phyloP scores from a whole-genome alignment of 2,888 invertebrate species.

The Hypercompe scribonia region DNA sequence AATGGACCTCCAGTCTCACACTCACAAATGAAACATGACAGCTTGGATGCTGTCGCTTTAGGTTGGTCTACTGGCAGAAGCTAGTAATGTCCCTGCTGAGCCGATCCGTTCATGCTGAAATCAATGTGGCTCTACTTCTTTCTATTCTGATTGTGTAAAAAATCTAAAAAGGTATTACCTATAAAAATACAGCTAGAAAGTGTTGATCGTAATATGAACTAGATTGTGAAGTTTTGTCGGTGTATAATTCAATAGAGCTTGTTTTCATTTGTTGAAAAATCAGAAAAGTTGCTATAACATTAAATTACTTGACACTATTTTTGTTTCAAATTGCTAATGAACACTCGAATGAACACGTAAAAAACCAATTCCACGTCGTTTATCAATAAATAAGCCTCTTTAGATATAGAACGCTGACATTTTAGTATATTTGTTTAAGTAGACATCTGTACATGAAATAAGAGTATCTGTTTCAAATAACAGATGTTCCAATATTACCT shows the following conservation, averaged over 20 bases:
- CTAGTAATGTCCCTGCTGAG: too few relatives aligned
- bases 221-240: too few relatives aligned
- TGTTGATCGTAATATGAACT: too few relatives aligned
- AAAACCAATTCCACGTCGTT: neutral
- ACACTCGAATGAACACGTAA: neutral
- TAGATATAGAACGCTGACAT: neutral
- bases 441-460: conserved; percentile 2
- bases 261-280: neutral
- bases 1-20: too few relatives aligned
- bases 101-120: too few relatives aligned
- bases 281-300: neutral
- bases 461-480: conserved; percentile 10
- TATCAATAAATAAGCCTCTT: neutral
- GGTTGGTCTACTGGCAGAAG: too few relatives aligned
- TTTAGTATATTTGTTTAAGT: conserved; percentile 3
- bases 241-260: neutral
- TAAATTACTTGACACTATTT: neutral
- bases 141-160: too few relatives aligned
- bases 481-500: neutral
- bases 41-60: too few relatives aligned
- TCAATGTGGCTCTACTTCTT: too few relatives aligned
- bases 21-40: too few relatives aligned
- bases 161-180: too few relatives aligned
- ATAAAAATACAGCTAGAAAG: too few relatives aligned
- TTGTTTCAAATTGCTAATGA: neutral